Base-by-base conservation (phyloP, 2,797 vertebrate genomes). In the Neosilurus hyrtlii region DNA sequence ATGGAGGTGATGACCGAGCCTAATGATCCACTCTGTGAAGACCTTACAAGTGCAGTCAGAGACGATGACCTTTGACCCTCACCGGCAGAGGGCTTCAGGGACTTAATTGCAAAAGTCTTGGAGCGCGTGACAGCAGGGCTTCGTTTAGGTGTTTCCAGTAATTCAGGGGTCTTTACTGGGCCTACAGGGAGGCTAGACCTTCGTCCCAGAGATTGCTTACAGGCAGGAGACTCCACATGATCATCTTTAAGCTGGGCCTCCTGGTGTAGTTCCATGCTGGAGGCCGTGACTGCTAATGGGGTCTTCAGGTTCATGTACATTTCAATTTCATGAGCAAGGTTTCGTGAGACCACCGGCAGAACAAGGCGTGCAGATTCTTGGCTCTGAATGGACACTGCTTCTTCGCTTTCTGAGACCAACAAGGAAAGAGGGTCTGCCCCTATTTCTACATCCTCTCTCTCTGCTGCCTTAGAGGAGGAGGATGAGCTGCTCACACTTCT, bases 311-410 rank as follows among this genome's bases (percentile, higher is more conserved):
- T 99, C 98, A 99, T 99, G 87, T 99, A 99, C 93, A 93, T 97
- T 91, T 99, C 96, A 12, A 99, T 99, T 92, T 99, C 98, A 86
- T 98, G 97, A 0, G 98, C 98, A 79, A 99, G 93, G 86, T 99
- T 99, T 68, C 97, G 96, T 70, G 96, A 96, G 83, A 95, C 95
- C 86, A 95, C 93, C 0, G 92, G 92, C 0, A 96, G 97, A 72
- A 94, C 4, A 1, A 89, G 0, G 79, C 95, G 95, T 6, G 81
- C 73, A 22, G 86, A 90, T 83, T 96, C 96, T 87, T 95, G 96
- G 81, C 93, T 91, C 77, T 92, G 94, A 4, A 93, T 87, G 2
- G 93, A 93, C 35, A 90, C 91, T 0, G 90, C 88, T 84, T 96
- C 94, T 3, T 85, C 85, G 0, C 85, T 91, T 88, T 96, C 95